Conservation (phyloP, 92 coral and sea anemone species). For the Zoanthus sansibaricus region DNA sequence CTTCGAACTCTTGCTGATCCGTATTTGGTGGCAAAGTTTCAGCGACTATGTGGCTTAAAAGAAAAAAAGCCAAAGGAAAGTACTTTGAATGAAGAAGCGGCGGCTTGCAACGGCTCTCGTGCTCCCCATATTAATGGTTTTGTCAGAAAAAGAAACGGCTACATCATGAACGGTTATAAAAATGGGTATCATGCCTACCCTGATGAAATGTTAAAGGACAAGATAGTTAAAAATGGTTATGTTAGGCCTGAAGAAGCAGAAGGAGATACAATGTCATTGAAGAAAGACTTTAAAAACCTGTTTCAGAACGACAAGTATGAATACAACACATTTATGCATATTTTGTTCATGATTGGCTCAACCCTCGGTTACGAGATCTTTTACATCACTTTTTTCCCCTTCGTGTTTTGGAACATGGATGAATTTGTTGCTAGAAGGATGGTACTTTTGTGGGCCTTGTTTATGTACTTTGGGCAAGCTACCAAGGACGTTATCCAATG, state of each 20-base stretch:
- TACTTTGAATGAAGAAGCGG: neutral
- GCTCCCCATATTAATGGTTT: constrained; percentile 59
- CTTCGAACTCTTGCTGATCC: constrained; percentile 90
- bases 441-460: constrained; percentile 81
- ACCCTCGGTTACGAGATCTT: constrained; percentile 91
- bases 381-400: constrained; percentile 89
- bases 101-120: constrained; percentile 39
- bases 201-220: constrained; percentile 50
- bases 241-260: constrained; percentile 52
- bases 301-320: constrained; percentile 51
- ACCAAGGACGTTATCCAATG: constrained; percentile 93
- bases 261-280: constrained; percentile 34
- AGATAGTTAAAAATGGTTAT: constrained; percentile 55
- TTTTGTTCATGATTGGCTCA: constrained; percentile 84
- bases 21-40: constrained; percentile 84
- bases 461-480: constrained; percentile 91
- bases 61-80: constrained; percentile 56
- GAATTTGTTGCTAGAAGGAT: constrained; percentile 78
- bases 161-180: constrained; percentile 41
- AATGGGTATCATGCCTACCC: constrained; percentile 45
- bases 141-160: constrained; percentile 32
- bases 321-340: constrained; percentile 81
- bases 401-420: constrained; percentile 93
- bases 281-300: constrained; percentile 45
- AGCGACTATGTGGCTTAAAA: constrained; percentile 81